Conservation (phyloP, 2,888 invertebrate species). For the Aleiodes leptofemur region DNA sequence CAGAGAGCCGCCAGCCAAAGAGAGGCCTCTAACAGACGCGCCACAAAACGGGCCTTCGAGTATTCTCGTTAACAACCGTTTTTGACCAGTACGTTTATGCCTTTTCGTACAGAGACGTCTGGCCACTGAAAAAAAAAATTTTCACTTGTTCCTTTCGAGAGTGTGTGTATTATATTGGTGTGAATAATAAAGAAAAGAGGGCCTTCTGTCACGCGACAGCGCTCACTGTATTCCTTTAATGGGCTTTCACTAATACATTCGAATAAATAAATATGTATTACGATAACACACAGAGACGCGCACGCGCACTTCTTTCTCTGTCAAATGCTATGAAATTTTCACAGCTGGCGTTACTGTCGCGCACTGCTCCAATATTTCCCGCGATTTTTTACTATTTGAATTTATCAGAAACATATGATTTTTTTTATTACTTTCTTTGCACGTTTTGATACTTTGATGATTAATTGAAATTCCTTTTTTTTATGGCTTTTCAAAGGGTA, state of each 20-base stretch:
- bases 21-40: conserved; percentile 40
- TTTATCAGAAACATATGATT: background rate
- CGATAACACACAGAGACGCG: too few relatives aligned
- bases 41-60: conserved; percentile 37
- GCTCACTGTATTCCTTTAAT: conserved; percentile 4
- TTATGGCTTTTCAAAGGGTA: too few relatives aligned
- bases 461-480: background rate
- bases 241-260: conserved; percentile 18
- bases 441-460: background rate
- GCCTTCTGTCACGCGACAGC: conserved; percentile 13
- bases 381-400: background rate
- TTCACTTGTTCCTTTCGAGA: background rate
- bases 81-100: background rate
- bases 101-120: background rate
- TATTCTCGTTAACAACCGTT: background rate
- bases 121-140: conserved; percentile 17
- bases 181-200: background rate
- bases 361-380: background rate
- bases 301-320: too few relatives aligned
- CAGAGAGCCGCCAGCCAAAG: conserved; percentile 34
- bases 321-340: background rate
- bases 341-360: conserved; percentile 26
- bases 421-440: background rate
- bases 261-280: background rate
- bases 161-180: background rate